Evolutionary conservation across 2,888 invertebrate genomes (phyloP), one percentile per base, ranked within the genome.

Genomic region (Dendrolimus houi): DNA sequence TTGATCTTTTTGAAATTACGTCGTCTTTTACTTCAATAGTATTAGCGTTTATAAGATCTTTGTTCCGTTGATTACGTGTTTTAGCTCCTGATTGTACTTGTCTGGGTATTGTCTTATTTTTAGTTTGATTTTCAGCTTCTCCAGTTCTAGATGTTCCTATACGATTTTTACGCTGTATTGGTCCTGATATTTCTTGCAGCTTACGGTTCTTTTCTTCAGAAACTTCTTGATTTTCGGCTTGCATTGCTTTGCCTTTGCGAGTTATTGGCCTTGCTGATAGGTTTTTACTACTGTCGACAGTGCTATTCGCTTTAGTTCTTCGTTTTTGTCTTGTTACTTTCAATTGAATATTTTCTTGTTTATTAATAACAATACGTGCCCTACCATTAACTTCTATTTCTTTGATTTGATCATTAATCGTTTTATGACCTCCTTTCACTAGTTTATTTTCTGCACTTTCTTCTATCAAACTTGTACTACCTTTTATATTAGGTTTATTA

Each of bases 371-470:
- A 47, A 8, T 12, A 10, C 12, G 47, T 12, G 47, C 47, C 3
- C 12, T 47, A 47, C 47, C 47, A 41, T 55, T 59, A 52, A 52
- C 56, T 62, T 55, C 58, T 62, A 2, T 60, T 59, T 41, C 62
- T 58, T 41, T 61, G 58, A 52, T 61, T 60, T 8, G 56, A 53
- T 65, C 54, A 13, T 54, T 61, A 8, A 29, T 59, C 1, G 58
- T 56, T 17, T 61, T 66, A 41, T 65, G 64, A 54, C 62, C 67
- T 57, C 69, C 67, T 54, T 61, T 70, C 9, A 56, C 52, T 53
- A 29, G 52, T 10, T 58, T 58, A 52, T 59, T 58, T 7, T 61
- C 59, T 29, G 41, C 47, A 17, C 55, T 52, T 55, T 55, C 57
- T 29, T 62, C 57, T 59, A 9, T 47, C 40, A 59, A 58, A 41